These are phyloP conservation scores for Loxodonta africana DNA, from an alignment of 2,113 vertebrate genomes.

Conservation along the genomic window DNA sequence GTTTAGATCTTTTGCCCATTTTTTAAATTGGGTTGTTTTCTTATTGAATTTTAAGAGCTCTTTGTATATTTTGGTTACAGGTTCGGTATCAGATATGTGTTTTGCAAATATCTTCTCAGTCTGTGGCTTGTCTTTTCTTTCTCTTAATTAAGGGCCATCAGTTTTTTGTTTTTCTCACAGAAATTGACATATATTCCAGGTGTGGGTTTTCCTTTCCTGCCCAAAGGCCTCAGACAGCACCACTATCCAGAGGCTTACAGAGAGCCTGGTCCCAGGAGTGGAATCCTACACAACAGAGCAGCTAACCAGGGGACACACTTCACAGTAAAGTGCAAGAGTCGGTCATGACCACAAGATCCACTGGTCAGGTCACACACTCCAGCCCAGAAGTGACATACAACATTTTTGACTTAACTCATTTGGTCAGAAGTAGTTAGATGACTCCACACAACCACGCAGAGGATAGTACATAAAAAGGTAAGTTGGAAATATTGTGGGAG, in stretches of 20 bases:
- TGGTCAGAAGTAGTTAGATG: background rate
- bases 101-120: background rate
- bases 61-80: background rate
- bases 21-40: background rate
- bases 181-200: background rate
- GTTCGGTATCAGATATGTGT: background rate
- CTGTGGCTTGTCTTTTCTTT: background rate
- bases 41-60: background rate
- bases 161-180: background rate
- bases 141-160: background rate
- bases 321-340: background rate
- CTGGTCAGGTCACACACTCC: background rate
- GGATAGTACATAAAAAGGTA: background rate
- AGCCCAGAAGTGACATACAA: background rate
- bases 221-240: background rate
- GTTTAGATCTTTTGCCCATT: background rate
- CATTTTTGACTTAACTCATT: background rate
- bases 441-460: background rate
- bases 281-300: background rate
- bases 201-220: background rate
- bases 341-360: background rate
- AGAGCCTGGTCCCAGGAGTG: background rate
- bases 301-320: background rate
- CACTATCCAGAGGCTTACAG: background rate
- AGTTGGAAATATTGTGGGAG: background rate